Base-by-base conservation (phyloP, 2,113 vertebrate genomes). In the Neolamprologus cancellatus region DNA sequence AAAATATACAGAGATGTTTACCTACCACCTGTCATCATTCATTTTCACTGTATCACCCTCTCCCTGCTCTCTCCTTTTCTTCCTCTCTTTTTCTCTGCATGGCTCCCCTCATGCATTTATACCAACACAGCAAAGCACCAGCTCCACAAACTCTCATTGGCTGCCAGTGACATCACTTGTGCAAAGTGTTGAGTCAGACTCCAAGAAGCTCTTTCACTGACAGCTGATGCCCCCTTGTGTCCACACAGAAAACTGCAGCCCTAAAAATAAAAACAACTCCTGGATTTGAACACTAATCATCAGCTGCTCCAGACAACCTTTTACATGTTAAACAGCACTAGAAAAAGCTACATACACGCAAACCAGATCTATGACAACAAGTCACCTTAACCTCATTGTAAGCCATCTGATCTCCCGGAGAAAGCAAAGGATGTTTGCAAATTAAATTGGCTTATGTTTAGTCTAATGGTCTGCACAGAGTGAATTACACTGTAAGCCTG, bases 141-240 rank as follows among this genome's bases (percentile, higher is more conserved):
- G 86, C 83, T 88, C 84, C 55, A 78, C 39, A 76, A 78, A 4
- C 89, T 94, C 92, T 87, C 78, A 96, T 96, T 96, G 96, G 95
- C 93, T 93, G 82, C n/a, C 87, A 95, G 94, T 96, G 96, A 97
- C 95, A 94, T 97, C 96, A 97, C 94, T 85, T 17, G 48, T 71
- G 79, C 91, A 93, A 94, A 94, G 89, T 91, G 92, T 92, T 32
- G 90, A 93, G 88, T 93, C 94, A 93, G 92, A 84, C 78, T 28
- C 57, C 3, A 3, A 13, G 7, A 8, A 11, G 5, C 15, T 69
- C 52, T 81, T 89, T 61, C 44, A 78, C 81, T 90, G 87, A 71
- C 54, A n/a, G 59, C 74, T 91, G 89, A 46, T 46, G 95, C 95
- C 95, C 91, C 81, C 96, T 91, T 82, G 95, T 95, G 96, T 52